These are phyloP conservation scores for Ferrisia virgata DNA, from an alignment of 2,888 invertebrate genomes.

Conservation along the genomic window DNA sequence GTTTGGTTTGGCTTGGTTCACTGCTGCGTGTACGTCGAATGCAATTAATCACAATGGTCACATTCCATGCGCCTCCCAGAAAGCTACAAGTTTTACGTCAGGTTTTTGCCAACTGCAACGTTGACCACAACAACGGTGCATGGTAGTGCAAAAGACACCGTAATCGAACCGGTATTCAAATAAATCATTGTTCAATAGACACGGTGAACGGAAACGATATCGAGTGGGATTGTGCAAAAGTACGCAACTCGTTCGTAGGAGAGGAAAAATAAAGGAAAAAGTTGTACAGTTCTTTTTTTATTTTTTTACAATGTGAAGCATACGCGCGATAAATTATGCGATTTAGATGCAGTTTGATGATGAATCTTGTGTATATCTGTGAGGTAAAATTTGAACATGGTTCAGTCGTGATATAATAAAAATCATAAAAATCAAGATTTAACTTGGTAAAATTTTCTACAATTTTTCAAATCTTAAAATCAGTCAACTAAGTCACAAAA, in stretches of 20 bases:
- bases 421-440: too few species aligned
- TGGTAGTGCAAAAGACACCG: constrained; percentile 5
- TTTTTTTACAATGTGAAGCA: neutral
- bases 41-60: constrained; percentile 20
- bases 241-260: neutral
- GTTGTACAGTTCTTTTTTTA: neutral
- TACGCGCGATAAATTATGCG: neutral
- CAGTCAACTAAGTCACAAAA: too few species aligned
- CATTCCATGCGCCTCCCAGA: constrained; percentile 23
- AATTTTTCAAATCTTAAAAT: too few species aligned
- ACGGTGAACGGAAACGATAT: constrained; percentile 16
- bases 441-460: too few species aligned
- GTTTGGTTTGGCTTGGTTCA: too few species aligned
- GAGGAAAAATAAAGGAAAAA: neutral
- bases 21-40: neutral
- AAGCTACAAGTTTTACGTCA: constrained; percentile 26
- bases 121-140: neutral
- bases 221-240: constrained; percentile 13
- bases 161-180: constrained; percentile 28
- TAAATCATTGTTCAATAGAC: constrained; percentile 20
- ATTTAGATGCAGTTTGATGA: neutral
- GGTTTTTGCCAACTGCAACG: constrained; percentile 18
- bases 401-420: too few species aligned
- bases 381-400: too few species aligned
- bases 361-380: too few species aligned